Conservation (phyloP, 2,113 vertebrate species). For the Fukomys damarensis region DNA sequence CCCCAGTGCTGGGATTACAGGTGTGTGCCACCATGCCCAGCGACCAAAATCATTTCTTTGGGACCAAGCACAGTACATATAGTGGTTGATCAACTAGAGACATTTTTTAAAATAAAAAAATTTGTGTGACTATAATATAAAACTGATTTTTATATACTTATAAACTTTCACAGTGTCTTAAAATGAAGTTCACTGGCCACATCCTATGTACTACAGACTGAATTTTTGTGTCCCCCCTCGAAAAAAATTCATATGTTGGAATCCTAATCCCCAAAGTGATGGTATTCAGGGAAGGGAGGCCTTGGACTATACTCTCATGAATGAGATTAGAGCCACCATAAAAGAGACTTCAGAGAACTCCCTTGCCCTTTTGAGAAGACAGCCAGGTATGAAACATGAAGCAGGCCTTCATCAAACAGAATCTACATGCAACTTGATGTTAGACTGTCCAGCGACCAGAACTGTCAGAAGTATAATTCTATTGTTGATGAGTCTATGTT, state of each 20-base stretch:
- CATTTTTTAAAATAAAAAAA: constrained; percentile 4
- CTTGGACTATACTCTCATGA: neutral
- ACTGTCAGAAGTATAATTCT: neutral
- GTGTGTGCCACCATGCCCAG: no score
- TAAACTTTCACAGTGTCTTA: neutral
- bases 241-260: neutral
- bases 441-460: neutral
- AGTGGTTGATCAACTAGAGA: neutral
- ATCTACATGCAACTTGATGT: neutral
- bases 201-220: neutral
- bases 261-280: neutral
- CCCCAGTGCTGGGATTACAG: no score
- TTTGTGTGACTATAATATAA: neutral
- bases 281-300: neutral
- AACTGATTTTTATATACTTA: constrained; percentile 1
- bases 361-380: neutral
- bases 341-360: neutral
- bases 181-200: neutral
- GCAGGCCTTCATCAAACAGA: neutral
- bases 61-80: neutral
- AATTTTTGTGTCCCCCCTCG: neutral
- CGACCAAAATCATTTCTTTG: constrained; percentile 15
- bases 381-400: neutral
- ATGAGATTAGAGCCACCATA: neutral
- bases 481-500: neutral